Conservation (phyloP, 2,113 vertebrate species). For the Pollimyrus isidori region DNA sequence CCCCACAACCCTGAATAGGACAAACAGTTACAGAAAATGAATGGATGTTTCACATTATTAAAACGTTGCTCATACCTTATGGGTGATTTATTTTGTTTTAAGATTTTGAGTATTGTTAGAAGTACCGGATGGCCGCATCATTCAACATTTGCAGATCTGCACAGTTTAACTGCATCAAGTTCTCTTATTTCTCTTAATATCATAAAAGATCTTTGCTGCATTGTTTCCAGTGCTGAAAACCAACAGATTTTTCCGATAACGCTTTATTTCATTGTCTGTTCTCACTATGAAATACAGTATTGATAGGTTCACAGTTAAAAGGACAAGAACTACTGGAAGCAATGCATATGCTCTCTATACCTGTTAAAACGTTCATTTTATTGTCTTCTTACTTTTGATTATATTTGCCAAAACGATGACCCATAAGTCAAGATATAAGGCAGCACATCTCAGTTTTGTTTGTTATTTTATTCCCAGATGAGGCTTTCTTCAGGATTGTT, state of each 20-base stretch:
- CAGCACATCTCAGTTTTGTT: no score
- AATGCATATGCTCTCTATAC: not conserved
- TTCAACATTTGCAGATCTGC: not conserved
- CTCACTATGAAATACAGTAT: not conserved
- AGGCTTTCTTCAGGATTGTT: not conserved
- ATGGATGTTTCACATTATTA: no score
- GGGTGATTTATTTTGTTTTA: no score
- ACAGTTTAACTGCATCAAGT: not conserved
- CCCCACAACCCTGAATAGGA: no score
- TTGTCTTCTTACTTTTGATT: not conserved
- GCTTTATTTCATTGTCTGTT: not conserved
- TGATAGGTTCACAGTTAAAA: not conserved
- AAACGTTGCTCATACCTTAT: no score
- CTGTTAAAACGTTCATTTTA: no score
- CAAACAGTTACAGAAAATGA: no score
- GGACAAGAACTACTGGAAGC: not conserved
- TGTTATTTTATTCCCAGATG: not conserved
- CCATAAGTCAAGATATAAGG: not conserved
- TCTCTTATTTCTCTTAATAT: not conserved
- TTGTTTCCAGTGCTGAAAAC: not conserved
- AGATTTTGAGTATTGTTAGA: not conserved
- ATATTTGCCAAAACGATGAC: not conserved
- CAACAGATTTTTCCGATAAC: not conserved
- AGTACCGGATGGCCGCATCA: not conserved
- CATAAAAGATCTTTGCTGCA: not conserved